phyloP scores from a whole-genome alignment of 92 coral and sea anemone species.

The Paragorgia papillata region DNA sequence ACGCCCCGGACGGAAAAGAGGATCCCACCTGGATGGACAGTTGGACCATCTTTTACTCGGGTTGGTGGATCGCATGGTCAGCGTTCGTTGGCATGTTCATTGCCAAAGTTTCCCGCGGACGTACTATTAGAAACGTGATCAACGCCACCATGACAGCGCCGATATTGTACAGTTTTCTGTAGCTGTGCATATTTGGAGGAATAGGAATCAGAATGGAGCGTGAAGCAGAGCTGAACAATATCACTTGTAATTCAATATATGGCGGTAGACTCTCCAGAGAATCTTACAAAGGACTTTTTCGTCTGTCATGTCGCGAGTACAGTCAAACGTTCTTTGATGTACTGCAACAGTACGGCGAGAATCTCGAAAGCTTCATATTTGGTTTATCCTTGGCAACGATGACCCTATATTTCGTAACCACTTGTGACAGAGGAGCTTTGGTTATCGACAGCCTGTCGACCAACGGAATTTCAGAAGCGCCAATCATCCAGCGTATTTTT shows the following conservation, averaged over 20 bases:
- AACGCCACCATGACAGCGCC: no score
- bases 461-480: slow-evolving; percentile 40
- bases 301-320: slow-evolving; percentile 72
- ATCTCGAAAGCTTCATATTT: slow-evolving; percentile 23
- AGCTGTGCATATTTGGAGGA: no score
- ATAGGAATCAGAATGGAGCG: slow-evolving; percentile 86
- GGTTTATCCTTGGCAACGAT: slow-evolving; percentile 37
- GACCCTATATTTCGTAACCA: slow-evolving; percentile 34
- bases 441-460: slow-evolving; percentile 42
- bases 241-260: slow-evolving; percentile 68
- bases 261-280: slow-evolving; percentile 66
- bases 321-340: slow-evolving; percentile 79
- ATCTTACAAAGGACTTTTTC: slow-evolving; percentile 62
- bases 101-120: slow-evolving; percentile 88
- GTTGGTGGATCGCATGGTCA: slow-evolving; percentile 59
- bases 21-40: slow-evolving; percentile 43
- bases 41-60: slow-evolving; percentile 53
- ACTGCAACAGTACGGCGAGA: slow-evolving; percentile 66
- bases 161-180: no score
- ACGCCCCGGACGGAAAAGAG: slow-evolving; percentile 49
- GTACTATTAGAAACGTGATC: slow-evolving; percentile 86
- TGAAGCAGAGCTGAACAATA: slow-evolving; percentile 61
- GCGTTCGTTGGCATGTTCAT: slow-evolving; percentile 93
- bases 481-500: slow-evolving; percentile 26
- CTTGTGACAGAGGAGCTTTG: slow-evolving; percentile 37